Base-by-base conservation (phyloP, 2,113 vertebrate genomes). In the Chauna torquata region DNA sequence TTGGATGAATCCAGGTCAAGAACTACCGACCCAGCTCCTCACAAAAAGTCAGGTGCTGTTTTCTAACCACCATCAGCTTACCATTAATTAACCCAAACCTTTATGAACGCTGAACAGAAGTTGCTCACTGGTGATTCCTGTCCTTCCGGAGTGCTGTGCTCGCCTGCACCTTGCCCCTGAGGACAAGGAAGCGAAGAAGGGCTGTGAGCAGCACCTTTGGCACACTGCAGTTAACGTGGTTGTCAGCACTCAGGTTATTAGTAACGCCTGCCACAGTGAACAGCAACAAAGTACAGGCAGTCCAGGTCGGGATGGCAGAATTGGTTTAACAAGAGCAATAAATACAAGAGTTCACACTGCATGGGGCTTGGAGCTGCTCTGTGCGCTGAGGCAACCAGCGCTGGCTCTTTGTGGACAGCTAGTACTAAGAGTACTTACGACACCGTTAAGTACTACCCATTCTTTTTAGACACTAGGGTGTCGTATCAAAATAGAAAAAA, bases 51-150 rank as follows among this genome's bases (percentile, higher is more conserved):
- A 90, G 62, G 32, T 62, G 75, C 58, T 93, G 19, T 85, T 91
- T 94, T 85, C 34, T 82, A 66, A 72, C 66, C 74, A 62, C 70
- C 16, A 42, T 1, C 0, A 1, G 50, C 74, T 82, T 86, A 62
- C 55, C 91, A 81, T 36, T 85, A 85, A 94, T 95, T 93, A 95
- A 72, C 34, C 16, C 36, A 70, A 52, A 76, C 36, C 44, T 44
- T 87, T 54, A 71, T 65, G 49, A 91, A 91, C 65, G 62, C 82
- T 38, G 62, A 59, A 22, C 14, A 28, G 10, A 45, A 54, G 69
- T 11, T 91, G 57, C 82, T 90, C 45, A 69, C 62, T 69, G 93
- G 86, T 30, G 74, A 82, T 94, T 96, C 89, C 78, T 95, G 91
- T 90, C 78, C 62, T 95, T 91, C 96, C 66, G 79, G 93, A 91